Evolutionary conservation across 2,888 invertebrate species (phyloP).

Genomic region (Thera britannica): DNA sequence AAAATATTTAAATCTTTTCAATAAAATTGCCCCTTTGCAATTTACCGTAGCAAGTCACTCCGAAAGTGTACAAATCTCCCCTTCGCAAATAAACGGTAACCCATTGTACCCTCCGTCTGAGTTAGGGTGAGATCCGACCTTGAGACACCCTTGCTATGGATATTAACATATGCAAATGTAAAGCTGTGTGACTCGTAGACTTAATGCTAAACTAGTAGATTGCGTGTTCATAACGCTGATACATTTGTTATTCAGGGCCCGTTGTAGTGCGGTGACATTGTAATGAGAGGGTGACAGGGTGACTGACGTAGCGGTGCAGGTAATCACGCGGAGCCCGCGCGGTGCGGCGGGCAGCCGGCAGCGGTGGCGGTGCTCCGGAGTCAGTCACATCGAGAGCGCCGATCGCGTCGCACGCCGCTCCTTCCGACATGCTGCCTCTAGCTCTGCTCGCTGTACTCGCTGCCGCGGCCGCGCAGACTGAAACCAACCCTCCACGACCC

Average conservation of each 20-base stretch:
- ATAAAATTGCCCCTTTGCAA: neutral
- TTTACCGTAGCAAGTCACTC: neutral
- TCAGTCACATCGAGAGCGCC: slow-evolving; percentile 71
- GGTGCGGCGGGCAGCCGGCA: neutral
- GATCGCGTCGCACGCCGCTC: slow-evolving; percentile 68
- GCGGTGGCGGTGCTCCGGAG: slow-evolving; percentile 54
- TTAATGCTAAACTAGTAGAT: slow-evolving; percentile 37
- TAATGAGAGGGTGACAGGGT: neutral
- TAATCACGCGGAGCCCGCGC: slow-evolving; percentile 58
- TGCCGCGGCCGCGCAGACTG: slow-evolving; percentile 73
- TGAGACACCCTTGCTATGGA: slow-evolving; percentile 53
- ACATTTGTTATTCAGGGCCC: slow-evolving; percentile 50
- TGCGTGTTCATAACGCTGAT: slow-evolving; percentile 46
- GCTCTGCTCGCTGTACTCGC: slow-evolving; percentile 65
- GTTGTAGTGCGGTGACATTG: slow-evolving; percentile 48
- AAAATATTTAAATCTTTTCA: neutral
- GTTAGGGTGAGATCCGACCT: slow-evolving; percentile 70
- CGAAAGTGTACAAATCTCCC: slow-evolving; percentile 12
- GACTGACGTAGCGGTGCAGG: slow-evolving; percentile 46
- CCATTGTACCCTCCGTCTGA: slow-evolving; percentile 68
- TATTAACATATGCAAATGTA: slow-evolving; percentile 37
- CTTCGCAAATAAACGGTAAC: slow-evolving; percentile 25
- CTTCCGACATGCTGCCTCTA: slow-evolving; percentile 63
- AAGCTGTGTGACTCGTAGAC: slow-evolving; percentile 27
- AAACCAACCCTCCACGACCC: slow-evolving; percentile 57